Base-by-base conservation (phyloP, 1,140 invertebrate species). In the Eubasilissa regina region DNA sequence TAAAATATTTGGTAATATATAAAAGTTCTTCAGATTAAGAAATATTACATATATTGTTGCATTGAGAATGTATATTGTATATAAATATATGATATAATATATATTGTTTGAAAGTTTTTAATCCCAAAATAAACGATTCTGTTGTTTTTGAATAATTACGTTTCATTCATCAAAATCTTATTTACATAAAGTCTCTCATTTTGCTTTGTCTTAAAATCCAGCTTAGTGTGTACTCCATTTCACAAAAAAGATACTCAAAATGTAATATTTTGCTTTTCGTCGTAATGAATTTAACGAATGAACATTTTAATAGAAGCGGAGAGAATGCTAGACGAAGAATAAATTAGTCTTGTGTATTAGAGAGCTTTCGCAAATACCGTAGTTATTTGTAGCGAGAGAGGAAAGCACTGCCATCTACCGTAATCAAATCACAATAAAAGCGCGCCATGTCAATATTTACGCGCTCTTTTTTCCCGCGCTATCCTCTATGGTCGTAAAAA, bases 401-500 rank as follows among this genome's bases (percentile, higher is more conserved):
- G 74, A 68, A 78, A 77, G 81, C 62, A 80, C 75, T 73, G 66
- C 78, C 62, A 79, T 72, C 64, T 45, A 66, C 78, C 79, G 79
- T 82, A 82, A 82, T 82, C 81, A 82, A 82, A 82, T 82, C 81
- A 82, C 81, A 82, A 82, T 82, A 82, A 82, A 82, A 82, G 78
- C 81, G 75, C 81, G 78, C 76, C 81, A 80, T 82, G 81, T 82
- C 81, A 82, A 82, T 82, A 82, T 82, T 82, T 82, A 82, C 81
- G 81, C 81, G 78, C 78, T 53, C 81, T 82, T 82, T 82, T 82
- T 80, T 80, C 78, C 62, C 68, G 55, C 81, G 47, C 77, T 77
- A 76, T 75, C 68, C 72, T 78, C 81, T 77, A 77, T 73, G 81
- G 56, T 82, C 81, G 81, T 82, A 82, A 82, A 82, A 82, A 80